Conservation (phyloP, 53 echinoderm and acorn worm genomes). For the Crossaster papposus region DNA sequence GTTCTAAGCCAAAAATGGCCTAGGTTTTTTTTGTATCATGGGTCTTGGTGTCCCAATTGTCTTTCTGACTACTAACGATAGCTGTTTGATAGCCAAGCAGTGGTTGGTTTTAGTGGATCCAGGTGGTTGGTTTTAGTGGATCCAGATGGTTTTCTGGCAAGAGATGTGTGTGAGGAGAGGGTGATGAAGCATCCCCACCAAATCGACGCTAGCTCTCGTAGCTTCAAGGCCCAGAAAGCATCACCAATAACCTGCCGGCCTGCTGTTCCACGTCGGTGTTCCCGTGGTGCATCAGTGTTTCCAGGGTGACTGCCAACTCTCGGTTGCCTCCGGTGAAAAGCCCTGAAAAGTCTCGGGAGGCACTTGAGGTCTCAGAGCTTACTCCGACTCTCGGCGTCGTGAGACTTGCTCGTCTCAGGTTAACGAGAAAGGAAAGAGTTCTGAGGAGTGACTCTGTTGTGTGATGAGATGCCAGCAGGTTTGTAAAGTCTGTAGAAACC, state of each 20-base stretch:
- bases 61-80: no score
- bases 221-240: constrained; percentile 31
- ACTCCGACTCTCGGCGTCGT: background rate
- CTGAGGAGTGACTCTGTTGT: constrained; percentile 37
- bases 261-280: constrained; percentile 32
- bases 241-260: constrained; percentile 19
- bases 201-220: background rate
- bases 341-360: background rate
- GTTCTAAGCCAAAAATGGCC: no score
- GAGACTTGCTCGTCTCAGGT: background rate
- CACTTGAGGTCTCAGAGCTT: background rate
- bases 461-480: constrained; percentile 23
- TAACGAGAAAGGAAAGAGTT: constrained; percentile 38
- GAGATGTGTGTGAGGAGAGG: background rate
- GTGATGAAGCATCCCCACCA: background rate
- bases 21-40: no score
- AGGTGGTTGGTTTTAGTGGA: no score
- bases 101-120: no score
- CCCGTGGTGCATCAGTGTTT: constrained; percentile 30
- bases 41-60: no score
- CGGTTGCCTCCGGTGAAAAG: background rate
- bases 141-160: no score
- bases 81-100: no score
- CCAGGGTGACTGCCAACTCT: background rate
- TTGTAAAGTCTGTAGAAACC: constrained; percentile 26